Percentiles rank a stretch among this genome's conserved stretches.
Conservation (phyloP, 2,113 vertebrate genomes). For the Nesogale talazaci region DNA sequence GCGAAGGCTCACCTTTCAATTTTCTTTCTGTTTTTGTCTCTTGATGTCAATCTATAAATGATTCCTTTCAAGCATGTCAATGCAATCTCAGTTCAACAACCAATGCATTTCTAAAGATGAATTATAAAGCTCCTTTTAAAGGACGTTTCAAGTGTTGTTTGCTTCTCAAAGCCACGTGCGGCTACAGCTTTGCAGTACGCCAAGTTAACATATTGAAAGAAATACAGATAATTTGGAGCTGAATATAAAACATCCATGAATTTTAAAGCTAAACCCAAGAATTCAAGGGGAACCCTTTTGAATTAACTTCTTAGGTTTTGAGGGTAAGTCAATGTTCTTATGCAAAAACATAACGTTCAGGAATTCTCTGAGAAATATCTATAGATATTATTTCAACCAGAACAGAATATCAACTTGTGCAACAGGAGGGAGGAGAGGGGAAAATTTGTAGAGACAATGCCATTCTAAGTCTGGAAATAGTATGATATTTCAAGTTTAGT, state of each 20-base stretch:
- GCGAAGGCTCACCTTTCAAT: not conserved
- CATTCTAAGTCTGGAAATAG: not conserved
- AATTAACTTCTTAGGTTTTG: not conserved
- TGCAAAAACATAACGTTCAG: not conserved
- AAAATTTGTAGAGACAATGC: not conserved
- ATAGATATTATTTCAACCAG: not conserved
- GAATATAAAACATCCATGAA: not conserved
- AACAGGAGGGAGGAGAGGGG: not conserved
- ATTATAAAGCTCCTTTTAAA: not conserved
- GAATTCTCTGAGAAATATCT: constrained; percentile 24
- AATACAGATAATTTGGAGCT: not conserved
- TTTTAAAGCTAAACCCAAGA: constrained; percentile 36
- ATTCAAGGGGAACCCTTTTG: not conserved
- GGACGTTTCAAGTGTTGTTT: not conserved
- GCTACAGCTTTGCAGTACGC: not conserved
- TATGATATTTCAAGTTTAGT: constrained; percentile 34
- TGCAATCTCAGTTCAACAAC: constrained; percentile 35
- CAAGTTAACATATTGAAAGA: not conserved
- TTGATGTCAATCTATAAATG: not conserved
- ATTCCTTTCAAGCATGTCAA: not conserved
- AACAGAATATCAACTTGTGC: constrained; percentile 7
- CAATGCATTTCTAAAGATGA: not conserved
- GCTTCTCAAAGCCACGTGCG: not conserved
- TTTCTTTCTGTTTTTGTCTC: not conserved
- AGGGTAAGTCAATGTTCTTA: not conserved